Conservation (phyloP, 2,888 invertebrate species). For the Furcula furcula region DNA sequence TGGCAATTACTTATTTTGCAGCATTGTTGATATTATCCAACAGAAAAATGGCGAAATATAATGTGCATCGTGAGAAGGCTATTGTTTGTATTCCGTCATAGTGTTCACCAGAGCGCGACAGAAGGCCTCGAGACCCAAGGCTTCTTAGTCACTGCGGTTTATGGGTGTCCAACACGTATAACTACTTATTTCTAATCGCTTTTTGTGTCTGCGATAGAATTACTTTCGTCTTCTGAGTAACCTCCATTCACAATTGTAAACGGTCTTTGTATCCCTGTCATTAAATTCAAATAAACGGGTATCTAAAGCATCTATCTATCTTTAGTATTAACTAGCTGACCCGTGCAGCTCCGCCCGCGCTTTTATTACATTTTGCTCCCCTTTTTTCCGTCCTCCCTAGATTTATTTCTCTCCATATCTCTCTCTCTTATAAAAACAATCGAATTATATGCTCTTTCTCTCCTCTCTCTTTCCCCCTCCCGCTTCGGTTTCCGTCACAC, state of each 20-base stretch:
- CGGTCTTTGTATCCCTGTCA: constrained; percentile 4
- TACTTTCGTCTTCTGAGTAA: constrained; percentile 10
- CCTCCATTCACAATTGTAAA: constrained; percentile 6
- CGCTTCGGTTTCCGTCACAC: too few species aligned
- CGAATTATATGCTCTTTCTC: too few species aligned
- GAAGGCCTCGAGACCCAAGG: constrained; percentile 43
- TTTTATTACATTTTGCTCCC: too few species aligned
- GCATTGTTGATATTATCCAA: constrained; percentile 24
- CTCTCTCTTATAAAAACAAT: too few species aligned
- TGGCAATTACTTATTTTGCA: constrained; percentile 20
- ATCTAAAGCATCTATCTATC: neutral
- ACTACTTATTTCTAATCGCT: constrained; percentile 14
- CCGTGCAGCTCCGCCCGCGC: too few species aligned
- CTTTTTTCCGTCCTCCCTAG: too few species aligned
- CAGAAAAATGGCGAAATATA: constrained; percentile 46
- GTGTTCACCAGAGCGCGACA: constrained; percentile 58
- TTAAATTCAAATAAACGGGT: too few species aligned
- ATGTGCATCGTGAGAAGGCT: constrained; percentile 53
- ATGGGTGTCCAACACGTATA: constrained; percentile 17
- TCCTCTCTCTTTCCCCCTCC: too few species aligned
- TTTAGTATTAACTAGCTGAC: neutral
- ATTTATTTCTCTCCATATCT: too few species aligned
- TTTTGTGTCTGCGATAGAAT: constrained; percentile 8
- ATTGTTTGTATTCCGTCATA: constrained; percentile 60
- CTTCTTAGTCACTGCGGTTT: constrained; percentile 38